A percentile compares a stretch with the other conserved stretches of the same genome.
Evolutionary conservation across 2,113 vertebrate genomes (phyloP).

Genomic region (Ardeotis arabs): DNA sequence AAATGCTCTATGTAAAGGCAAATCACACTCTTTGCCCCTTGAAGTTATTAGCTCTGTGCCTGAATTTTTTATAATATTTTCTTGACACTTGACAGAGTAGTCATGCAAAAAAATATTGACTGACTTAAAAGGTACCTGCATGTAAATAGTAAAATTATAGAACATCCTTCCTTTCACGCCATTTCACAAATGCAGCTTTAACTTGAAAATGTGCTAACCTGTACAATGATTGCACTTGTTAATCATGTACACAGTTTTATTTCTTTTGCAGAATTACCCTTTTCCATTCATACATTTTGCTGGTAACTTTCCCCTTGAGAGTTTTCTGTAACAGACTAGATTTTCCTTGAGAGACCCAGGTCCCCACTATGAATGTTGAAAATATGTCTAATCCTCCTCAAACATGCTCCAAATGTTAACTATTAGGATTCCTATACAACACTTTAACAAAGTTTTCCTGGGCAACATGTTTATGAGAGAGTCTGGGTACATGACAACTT

Average conservation of each 20-base stretch:
- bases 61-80: not conserved
- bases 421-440: slow-evolving; percentile 28
- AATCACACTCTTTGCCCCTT: not conserved
- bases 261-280: not conserved
- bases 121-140: not conserved
- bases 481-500: slow-evolving; percentile 49
- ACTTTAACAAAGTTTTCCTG: slow-evolving; percentile 54
- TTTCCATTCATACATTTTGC: not conserved
- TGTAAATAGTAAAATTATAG: not conserved
- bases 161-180: not conserved
- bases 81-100: not conserved
- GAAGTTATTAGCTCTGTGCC: not conserved
- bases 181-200: not conserved
- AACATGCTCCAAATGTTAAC: not conserved
- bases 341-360: not conserved
- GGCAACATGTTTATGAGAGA: slow-evolving; percentile 49
- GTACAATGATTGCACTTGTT: not conserved
- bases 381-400: not conserved
- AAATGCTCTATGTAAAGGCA: not conserved
- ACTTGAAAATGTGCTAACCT: not conserved
- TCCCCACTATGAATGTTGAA: not conserved
- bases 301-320: not conserved
- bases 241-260: not conserved
- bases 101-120: not conserved
- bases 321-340: not conserved